Percentiles rank a stretch among this genome's conserved stretches.
These are phyloP conservation scores for Drosophila atroscutellata DNA, from an alignment of 2,888 invertebrate species.

Conservation along the genomic window DNA sequence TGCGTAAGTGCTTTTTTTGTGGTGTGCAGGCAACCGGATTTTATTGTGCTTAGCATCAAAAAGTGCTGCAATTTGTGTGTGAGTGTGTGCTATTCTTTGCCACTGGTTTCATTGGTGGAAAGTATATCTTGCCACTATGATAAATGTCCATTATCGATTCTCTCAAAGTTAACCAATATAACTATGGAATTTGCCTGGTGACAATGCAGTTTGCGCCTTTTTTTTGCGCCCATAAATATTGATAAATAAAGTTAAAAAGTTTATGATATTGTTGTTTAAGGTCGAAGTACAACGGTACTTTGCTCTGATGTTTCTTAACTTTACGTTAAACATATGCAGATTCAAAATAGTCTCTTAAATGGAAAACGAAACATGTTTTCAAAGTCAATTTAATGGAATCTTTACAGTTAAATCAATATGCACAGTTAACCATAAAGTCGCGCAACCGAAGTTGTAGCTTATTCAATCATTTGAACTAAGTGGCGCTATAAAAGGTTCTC, in stretches of 20 bases:
- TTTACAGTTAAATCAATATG: slow-evolving; percentile 1
- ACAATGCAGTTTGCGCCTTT: not conserved
- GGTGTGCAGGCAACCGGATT: slow-evolving; percentile 62
- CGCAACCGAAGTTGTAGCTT: slow-evolving; percentile 10
- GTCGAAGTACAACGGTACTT: too few species aligned
- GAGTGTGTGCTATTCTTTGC: slow-evolving; percentile 16
- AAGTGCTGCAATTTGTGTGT: slow-evolving; percentile 43
- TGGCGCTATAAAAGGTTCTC: slow-evolving; percentile 18
- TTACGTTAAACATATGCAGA: not conserved
- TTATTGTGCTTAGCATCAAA: slow-evolving; percentile 54
- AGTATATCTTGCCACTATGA: not conserved
- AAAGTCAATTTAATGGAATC: not conserved
- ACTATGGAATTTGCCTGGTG: slow-evolving; percentile 3
- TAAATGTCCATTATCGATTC: slow-evolving; percentile 34
- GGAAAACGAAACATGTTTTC: not conserved
- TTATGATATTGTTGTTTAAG: not conserved
- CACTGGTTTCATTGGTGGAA: slow-evolving; percentile 13
- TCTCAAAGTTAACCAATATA: not conserved
- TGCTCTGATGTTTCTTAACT: not conserved
- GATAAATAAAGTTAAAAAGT: slow-evolving; percentile 1
- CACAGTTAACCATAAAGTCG: slow-evolving; percentile 16
- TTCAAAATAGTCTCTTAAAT: not conserved
- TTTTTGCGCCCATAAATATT: not conserved
- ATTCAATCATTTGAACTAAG: slow-evolving; percentile 38
- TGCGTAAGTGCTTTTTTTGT: slow-evolving; percentile 61